Base-by-base conservation (phyloP, 2,888 invertebrate species). In the Ormyrus rosae region DNA sequence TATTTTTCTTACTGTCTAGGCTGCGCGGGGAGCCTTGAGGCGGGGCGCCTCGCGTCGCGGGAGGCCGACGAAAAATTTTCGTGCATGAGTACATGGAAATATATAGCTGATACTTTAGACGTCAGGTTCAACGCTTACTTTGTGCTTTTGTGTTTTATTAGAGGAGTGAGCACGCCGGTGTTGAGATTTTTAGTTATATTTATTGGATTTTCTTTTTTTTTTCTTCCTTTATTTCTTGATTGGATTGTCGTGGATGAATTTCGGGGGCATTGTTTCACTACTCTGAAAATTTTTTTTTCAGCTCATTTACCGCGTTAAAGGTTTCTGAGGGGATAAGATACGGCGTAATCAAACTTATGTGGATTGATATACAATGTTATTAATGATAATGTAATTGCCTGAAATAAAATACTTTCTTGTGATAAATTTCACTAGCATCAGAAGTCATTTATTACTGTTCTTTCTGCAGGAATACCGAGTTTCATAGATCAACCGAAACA, bases 111-210 rank as follows among this genome's bases (percentile, higher is more conserved):
- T 65, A 58, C 34, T 72, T 63, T 72, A 34, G 60, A 34, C 13
- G 67, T 67, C 10, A 67, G 13, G 9, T 67, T 75, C 58, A 64
- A 78, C 56, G 73, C 72, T 74, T 74, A 72, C 68, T 75, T 74
- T 65, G 68, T 77, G 70, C 69, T 58, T 61, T 72, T 55, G 67
- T 53, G 67, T 77, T 67, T 48, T 67, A 81, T 76, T 71, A 19
- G 74, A 71, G 80, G 69, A 81, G 60, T 70, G 67, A 73, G 78
- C 65, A 71, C 71, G 72, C 68, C 65, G 50, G 45, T 48, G 55
- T 73, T 58, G 46, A 55, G 45, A 69, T 69, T 68, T 61, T 34
- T 34, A 34, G 34, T 34, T 34, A 51, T 60, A 51, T 60, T 34
- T 50, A 50, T 61, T 45, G 19, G 61, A 45, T 55, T 50, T 50